Conservation (phyloP, 2,888 invertebrate genomes). For the Sthenelais limicola region DNA sequence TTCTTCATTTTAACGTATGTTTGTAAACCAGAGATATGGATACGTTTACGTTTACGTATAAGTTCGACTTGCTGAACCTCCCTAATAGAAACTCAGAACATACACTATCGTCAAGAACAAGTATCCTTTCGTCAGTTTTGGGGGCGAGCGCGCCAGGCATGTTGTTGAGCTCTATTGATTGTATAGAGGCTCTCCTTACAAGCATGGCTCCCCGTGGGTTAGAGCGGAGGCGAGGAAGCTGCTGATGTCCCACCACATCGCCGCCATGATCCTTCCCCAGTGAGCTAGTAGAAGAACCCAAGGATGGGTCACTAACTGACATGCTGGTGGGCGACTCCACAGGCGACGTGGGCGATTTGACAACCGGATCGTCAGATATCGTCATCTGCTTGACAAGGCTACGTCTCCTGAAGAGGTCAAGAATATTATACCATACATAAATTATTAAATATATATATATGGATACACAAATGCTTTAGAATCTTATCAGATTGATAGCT, state of each 20-base stretch:
- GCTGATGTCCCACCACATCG: slow-evolving; percentile 18
- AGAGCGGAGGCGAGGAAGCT: slow-evolving; percentile 43
- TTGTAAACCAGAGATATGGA: no score
- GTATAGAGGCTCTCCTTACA: slow-evolving; percentile 72
- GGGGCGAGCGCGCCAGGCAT: slow-evolving; percentile 85
- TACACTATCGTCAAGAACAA: slow-evolving; percentile 84
- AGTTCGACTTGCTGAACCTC: no score
- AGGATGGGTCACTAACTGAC: neutral
- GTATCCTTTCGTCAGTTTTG: slow-evolving; percentile 85
- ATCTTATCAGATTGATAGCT: no score
- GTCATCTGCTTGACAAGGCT: slow-evolving; percentile 52
- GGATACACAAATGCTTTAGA: no score
- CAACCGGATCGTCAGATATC: slow-evolving; percentile 27
- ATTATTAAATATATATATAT: no score
- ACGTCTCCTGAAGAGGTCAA: neutral
- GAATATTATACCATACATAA: no score
- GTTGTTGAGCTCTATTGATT: slow-evolving; percentile 84
- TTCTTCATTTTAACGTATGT: no score
- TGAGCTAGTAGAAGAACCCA: no score
- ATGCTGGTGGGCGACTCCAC: neutral
- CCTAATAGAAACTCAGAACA: no score
- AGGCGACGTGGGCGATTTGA: slow-evolving; percentile 28
- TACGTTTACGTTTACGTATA: no score
- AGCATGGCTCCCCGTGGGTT: no score
- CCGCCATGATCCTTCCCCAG: no score